Percentiles rank a stretch among this genome's conserved stretches.
phyloP scores from a whole-genome alignment of 2,113 vertebrate species.

The Chaenocephalus aceratus region DNA sequence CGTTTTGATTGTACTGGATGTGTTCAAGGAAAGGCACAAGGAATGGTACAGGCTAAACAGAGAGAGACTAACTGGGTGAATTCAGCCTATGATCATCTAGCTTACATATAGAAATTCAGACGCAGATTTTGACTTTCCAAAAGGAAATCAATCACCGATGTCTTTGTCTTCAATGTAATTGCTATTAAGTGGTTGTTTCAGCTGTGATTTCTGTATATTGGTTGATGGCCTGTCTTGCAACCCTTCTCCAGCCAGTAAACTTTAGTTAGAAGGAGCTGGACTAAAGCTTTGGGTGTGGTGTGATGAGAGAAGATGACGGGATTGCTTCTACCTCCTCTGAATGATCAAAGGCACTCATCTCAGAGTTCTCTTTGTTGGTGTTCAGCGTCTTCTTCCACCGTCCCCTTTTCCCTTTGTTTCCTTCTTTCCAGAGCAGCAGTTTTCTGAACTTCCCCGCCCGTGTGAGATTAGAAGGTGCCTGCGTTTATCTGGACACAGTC shows the following conservation, averaged over 20 bases:
- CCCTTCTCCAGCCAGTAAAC: slow-evolving; percentile 15
- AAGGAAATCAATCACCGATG: neutral
- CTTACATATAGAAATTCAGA: neutral
- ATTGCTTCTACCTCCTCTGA: slow-evolving; percentile 45
- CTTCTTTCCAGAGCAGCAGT: slow-evolving; percentile 44
- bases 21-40: neutral
- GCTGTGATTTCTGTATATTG: neutral
- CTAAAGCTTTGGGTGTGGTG: slow-evolving; percentile 34
- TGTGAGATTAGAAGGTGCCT: slow-evolving; percentile 81
- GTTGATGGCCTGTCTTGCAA: neutral
- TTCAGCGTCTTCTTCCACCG: slow-evolving; percentile 31
- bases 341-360: slow-evolving; percentile 74
- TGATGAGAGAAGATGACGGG: slow-evolving; percentile 61
- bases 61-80: neutral
- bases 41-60: neutral
- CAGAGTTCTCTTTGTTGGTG: slow-evolving; percentile 49
- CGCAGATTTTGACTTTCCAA: slow-evolving; percentile 1
- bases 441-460: slow-evolving; percentile 61
- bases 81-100: neutral
- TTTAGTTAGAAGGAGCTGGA: slow-evolving; percentile 46
- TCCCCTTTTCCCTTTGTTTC: slow-evolving; percentile 61
- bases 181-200: slow-evolving; percentile 10
- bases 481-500: slow-evolving; percentile 77
- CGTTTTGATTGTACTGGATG: neutral
- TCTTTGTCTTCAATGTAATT: slow-evolving; percentile 1